These are phyloP conservation scores for Abrostola triplasia DNA, from an alignment of 2,888 invertebrate species.

Conservation along the genomic window DNA sequence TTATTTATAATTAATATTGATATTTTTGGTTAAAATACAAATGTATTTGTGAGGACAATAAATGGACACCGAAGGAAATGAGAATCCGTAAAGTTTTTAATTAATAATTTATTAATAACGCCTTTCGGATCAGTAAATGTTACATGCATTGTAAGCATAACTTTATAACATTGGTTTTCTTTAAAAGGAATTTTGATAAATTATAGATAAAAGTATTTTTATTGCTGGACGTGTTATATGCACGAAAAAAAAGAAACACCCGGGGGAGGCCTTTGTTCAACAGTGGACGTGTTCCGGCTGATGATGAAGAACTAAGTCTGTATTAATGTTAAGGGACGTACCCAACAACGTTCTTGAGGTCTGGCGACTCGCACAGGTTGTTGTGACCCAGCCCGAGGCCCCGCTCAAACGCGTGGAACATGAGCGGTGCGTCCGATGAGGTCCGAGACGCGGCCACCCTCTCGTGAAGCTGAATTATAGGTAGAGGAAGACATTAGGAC, in stretches of 20 bases:
- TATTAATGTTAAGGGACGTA: conserved; percentile 67
- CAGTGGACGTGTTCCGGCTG: too few species aligned
- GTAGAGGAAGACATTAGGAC: too few species aligned
- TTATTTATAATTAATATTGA: conserved; percentile 4
- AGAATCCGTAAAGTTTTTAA: conserved; percentile 6
- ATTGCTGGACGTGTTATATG: conserved; percentile 12
- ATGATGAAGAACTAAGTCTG: too few species aligned
- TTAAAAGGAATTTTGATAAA: conserved; percentile 9
- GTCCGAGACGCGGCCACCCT: conserved; percentile 88
- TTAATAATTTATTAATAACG: conserved; percentile 6
- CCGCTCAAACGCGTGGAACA: conserved; percentile 92
- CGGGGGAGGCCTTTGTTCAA: too few species aligned
- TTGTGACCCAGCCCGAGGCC: conserved; percentile 94
- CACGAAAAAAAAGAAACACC: conserved; percentile 10
- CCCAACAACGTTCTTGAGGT: conserved; percentile 91
- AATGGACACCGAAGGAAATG: conserved; percentile 9
- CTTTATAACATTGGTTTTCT: conserved; percentile 9
- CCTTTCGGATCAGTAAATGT: conserved; percentile 6
- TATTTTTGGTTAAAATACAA: conserved; percentile 8
- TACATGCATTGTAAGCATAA: conserved; percentile 8
- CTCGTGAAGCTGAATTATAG: conserved; percentile 92
- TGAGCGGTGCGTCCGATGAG: conserved; percentile 88
- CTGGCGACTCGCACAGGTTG: conserved; percentile 93
- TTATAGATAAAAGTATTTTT: conserved; percentile 6
- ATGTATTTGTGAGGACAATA: conserved; percentile 2